Evolutionary conservation across 2,888 invertebrate genomes (phyloP), one percentile per base, ranked within the genome.

Genomic region (Synergus japonicus): DNA sequence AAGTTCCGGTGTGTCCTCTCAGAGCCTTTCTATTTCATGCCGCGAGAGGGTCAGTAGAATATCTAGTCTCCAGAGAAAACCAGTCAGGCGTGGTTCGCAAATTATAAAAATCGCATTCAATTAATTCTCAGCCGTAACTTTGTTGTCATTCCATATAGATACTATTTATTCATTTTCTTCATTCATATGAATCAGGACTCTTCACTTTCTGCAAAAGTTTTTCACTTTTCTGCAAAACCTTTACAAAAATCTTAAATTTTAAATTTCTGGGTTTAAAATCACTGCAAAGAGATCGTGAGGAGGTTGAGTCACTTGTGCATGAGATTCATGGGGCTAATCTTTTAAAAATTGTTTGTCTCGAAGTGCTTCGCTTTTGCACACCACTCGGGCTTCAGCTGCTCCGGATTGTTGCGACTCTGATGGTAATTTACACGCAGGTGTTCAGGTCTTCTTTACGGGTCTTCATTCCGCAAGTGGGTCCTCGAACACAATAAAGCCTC

Each of bases 341-440:
- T 81, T 78, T 67, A 82, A 81, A 82, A 81, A 83, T 79, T 79
- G 81, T 83, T 83, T 82, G 81, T 78, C 76, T 69, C 76, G 63
- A 64, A 46, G 83, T 83, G 81, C 82, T 84, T 83, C 84, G 76
- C 80, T 83, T 83, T 81, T 80, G 81, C 81, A 80, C 78, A 82
- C 79, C 80, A 76, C 78, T 76, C 43, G 49, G 80, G 80, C 82
- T 83, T 80, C 84, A 73, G 66, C 76, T 78, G 81, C 78, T 81
- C 77, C 76, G 81, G 76, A 82, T 81, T 81, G 80, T 67, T 79
- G 81, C 29, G 46, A 18, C 76, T 49, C 80, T 78, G 79, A 79
- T 81, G 79, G 80, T 81, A 82, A 84, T 83, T 82, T 80, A 79
- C 79, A 73, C 77, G 46, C 64, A 76, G 63, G 58, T 69, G 69